Conservation (phyloP, 64 coral and sea anemone species). For the Stichodactyla helianthus region DNA sequence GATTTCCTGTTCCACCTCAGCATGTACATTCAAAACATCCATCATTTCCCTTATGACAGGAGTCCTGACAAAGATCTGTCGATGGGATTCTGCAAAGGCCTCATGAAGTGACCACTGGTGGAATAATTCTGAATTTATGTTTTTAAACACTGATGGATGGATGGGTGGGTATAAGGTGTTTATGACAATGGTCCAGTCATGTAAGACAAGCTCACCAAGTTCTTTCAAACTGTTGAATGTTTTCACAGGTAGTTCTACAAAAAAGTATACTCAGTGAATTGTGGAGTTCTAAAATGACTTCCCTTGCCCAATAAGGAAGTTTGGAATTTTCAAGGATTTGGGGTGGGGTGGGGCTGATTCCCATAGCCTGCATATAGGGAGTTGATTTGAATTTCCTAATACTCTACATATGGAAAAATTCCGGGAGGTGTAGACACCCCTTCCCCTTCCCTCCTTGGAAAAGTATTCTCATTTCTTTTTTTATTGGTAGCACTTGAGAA, state of each 20-base stretch:
- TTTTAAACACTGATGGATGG: slow-evolving; percentile 44
- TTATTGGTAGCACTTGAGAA: too few species aligned
- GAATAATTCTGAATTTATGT: slow-evolving; percentile 46
- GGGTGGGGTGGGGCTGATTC: too few species aligned
- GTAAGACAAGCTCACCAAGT: slow-evolving; percentile 69
- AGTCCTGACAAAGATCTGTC: slow-evolving; percentile 57
- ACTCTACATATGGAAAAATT: neutral
- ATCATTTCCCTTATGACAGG: slow-evolving; percentile 57
- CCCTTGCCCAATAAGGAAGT: too few species aligned
- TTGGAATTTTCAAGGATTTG: too few species aligned
- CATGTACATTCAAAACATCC: slow-evolving; percentile 68
- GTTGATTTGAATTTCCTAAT: too few species aligned
- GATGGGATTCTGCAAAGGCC: slow-evolving; percentile 58
- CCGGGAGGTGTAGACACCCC: neutral
- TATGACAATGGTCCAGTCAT: slow-evolving; percentile 73
- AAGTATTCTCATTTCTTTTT: too few species aligned
- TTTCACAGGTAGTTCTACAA: slow-evolving; percentile 79
- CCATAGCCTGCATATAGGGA: too few species aligned
- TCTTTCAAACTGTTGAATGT: slow-evolving; percentile 71
- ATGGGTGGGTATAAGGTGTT: slow-evolving; percentile 81
- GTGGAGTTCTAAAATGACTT: too few species aligned
- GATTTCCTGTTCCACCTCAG: slow-evolving; percentile 53
- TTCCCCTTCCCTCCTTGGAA: too few species aligned
- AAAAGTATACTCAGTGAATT: neutral
- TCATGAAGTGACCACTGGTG: slow-evolving; percentile 82